Base-by-base conservation (phyloP, 2,888 invertebrate species). In the Drosophila neutralis region DNA sequence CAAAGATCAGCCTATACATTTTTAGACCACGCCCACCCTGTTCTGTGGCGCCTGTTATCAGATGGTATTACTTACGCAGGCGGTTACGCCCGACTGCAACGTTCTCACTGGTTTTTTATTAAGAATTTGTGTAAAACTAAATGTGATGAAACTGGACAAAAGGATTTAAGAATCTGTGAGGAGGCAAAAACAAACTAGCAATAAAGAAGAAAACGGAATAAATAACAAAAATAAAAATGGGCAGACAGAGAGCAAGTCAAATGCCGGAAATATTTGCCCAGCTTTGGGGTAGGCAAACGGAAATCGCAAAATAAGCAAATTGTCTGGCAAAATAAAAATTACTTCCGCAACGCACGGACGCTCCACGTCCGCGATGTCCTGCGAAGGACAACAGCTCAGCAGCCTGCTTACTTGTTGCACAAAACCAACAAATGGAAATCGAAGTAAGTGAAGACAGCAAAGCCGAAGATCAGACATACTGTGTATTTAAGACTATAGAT, bases 311-410 rank as follows among this genome's bases (percentile, higher is more conserved):
- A 90, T 92, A 92, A 92, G 91, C 92, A 92, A 93, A 92, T 92
- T 92, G 92, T 92, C 92, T 92, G 92, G 91, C 91, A 83, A 92
- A 92, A 92, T 92, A 93, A 92, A 93, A 92, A 92, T 92, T 92
- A 86, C 87, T 92, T 93, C 93, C 92, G 92, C 85, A 75, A 88
- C 71, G 87, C 87, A 82, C 83, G 87, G 70, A 70, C 67, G 85
- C 80, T 60, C 52, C 59, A 52, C n/a, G 64, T 61, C 57, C 54
- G 42, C 45, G n/a, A 49, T 51, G 85, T 80, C 78, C 69, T 73
- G 49, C 58, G 54, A 31, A 35, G 73, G 76, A 72, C 57, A 53
- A 35, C 70, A 54, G 62, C 35, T 36, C 33, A 60, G 56, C 42
- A 52, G 53, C 45, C 53, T 36, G 42, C 42, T 69, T 35, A 82